Percentiles rank a stretch among this genome's conserved stretches.
These are phyloP conservation scores for Puma concolor DNA, from an alignment of 2,113 vertebrate genomes.

Conservation along the genomic window DNA sequence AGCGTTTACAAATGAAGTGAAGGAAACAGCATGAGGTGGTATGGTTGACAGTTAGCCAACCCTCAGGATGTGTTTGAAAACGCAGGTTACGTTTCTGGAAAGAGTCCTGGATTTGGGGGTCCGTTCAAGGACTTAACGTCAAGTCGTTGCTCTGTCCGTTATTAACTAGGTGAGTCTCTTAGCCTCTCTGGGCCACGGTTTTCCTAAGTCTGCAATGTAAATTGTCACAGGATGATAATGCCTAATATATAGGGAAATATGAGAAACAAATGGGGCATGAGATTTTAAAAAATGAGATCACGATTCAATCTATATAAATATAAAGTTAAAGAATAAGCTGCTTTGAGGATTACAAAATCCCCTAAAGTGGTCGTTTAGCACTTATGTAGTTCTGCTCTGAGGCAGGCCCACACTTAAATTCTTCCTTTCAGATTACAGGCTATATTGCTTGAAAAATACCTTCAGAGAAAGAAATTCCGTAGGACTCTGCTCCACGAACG, in stretches of 20 bases:
- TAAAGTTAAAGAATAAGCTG: background rate
- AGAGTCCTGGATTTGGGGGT: conserved; percentile 2
- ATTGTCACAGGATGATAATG: background rate
- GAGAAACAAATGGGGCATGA: background rate
- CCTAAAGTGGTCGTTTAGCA: background rate
- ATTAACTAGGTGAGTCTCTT: background rate
- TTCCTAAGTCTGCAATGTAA: background rate
- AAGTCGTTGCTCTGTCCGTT: background rate
- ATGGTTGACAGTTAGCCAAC: background rate
- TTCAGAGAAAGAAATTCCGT: background rate
- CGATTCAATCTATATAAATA: background rate
- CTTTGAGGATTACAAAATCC: background rate
- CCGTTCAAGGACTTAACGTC: background rate
- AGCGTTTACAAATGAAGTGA: background rate
- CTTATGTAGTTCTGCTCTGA: background rate
- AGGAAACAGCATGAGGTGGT: background rate
- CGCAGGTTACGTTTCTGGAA: background rate
- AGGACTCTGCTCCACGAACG: background rate
- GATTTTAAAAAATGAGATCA: background rate
- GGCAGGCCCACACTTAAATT: background rate
- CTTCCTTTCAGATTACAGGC: conserved; percentile 5
- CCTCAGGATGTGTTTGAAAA: background rate
- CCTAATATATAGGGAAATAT: background rate
- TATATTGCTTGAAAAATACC: background rate
- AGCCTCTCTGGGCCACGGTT: background rate